These are phyloP conservation scores for Andrena hattorfiana DNA, from an alignment of 2,888 invertebrate species.

Conservation along the genomic window DNA sequence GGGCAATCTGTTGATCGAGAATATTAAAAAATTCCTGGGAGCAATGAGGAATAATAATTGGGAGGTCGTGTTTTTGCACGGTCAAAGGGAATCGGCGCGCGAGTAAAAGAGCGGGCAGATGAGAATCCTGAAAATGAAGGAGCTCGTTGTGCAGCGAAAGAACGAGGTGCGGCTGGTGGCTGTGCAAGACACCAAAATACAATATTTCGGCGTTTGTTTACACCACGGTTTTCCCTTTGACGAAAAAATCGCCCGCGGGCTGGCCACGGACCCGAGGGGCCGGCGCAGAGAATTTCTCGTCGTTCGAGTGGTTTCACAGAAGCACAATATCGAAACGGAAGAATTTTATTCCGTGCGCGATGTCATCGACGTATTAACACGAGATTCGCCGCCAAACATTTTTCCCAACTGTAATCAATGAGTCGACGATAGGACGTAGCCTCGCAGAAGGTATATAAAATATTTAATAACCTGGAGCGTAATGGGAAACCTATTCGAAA, in stretches of 20 bases:
- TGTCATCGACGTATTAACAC: neutral
- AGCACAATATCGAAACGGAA: neutral
- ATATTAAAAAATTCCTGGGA: slow-evolving; percentile 33
- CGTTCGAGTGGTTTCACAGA: neutral
- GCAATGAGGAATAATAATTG: neutral
- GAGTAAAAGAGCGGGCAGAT: slow-evolving; percentile 8
- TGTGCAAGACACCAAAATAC: slow-evolving; percentile 20
- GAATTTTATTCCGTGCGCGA: neutral
- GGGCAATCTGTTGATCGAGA: neutral
- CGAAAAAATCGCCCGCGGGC: neutral
- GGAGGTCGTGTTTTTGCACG: neutral
- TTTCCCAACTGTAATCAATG: neutral
- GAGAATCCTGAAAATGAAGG: slow-evolving; percentile 10
- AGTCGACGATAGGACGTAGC: neutral
- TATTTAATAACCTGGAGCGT: neutral
- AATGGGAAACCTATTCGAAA: slow-evolving; percentile 34
- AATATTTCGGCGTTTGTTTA: slow-evolving; percentile 24
- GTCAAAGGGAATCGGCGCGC: neutral
- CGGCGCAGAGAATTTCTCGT: slow-evolving; percentile 11
- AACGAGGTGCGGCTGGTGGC: slow-evolving; percentile 6
- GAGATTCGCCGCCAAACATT: neutral
- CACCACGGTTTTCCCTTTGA: slow-evolving; percentile 19
- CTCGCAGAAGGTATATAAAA: neutral
- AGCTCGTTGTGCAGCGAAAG: neutral
- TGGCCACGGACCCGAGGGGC: neutral